Conservation (phyloP, 2,888 invertebrate species). For the Xestia xanthographa region DNA sequence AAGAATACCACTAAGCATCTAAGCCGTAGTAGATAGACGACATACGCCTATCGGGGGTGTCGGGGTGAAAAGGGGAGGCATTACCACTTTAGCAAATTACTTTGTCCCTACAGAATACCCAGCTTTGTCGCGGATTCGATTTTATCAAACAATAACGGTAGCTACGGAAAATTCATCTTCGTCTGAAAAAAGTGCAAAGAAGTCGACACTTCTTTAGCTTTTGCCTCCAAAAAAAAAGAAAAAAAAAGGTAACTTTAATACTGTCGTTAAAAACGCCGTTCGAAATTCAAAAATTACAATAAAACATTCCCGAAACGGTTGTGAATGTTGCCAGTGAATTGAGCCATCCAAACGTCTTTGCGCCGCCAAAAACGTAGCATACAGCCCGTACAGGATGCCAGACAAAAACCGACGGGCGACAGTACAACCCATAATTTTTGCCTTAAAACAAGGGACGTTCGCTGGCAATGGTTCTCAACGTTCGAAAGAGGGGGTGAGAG, state of each 20-base stretch:
- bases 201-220: conserved; percentile 37
- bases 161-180: conserved; percentile 67
- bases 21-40: conserved; percentile 58
- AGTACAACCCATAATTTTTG: conserved; percentile 78
- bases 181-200: conserved; percentile 51
- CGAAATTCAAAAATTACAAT: conserved; percentile 59
- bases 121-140: conserved; percentile 76
- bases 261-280: conserved; percentile 50
- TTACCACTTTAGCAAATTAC: conserved; percentile 85
- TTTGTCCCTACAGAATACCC: conserved; percentile 76
- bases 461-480: conserved; percentile 71
- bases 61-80: conserved; percentile 64
- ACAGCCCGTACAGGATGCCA: conserved; percentile 50
- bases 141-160: conserved; percentile 76
- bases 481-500: conserved; percentile 63
- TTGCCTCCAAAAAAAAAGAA: neutral
- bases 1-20: conserved; percentile 57
- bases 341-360: conserved; percentile 61
- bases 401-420: conserved; percentile 65
- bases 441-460: conserved; percentile 74
- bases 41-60: conserved; percentile 67
- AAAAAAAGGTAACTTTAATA: conserved; percentile 29
- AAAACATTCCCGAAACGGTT: conserved; percentile 60
- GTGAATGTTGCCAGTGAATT: conserved; percentile 57
- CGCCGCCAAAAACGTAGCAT: conserved; percentile 57